These are phyloP conservation scores for Chironomus striatipennis DNA, from an alignment of 1,140 invertebrate species.

Conservation along the genomic window DNA sequence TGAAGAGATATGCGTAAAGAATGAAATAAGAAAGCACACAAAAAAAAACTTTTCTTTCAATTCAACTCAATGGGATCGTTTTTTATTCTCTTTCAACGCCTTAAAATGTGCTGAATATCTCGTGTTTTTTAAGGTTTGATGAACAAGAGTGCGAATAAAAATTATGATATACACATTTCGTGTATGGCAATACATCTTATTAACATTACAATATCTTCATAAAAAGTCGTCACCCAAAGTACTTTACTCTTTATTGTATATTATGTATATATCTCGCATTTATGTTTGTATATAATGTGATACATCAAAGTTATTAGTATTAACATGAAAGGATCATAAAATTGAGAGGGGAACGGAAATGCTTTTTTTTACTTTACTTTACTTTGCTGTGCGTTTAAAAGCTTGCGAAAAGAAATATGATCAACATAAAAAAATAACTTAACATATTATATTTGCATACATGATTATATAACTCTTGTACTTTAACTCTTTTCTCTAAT, in stretches of 20 bases:
- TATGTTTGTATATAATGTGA: background rate
- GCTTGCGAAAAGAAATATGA: constrained; percentile 6
- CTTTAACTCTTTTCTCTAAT: background rate
- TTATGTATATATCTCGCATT: background rate
- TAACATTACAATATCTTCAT: constrained; percentile 14
- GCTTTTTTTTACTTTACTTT: background rate
- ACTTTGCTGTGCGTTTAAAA: background rate
- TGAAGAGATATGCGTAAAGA: background rate
- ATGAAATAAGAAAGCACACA: background rate
- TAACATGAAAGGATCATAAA: constrained; percentile 16
- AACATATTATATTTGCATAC: constrained; percentile 22
- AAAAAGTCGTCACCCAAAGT: constrained; percentile 1
- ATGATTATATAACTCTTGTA: constrained; percentile 5
- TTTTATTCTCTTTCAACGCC: background rate
- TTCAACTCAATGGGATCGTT: background rate
- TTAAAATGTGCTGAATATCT: background rate
- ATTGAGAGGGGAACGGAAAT: background rate
- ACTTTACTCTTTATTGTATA: background rate
- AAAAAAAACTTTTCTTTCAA: background rate
- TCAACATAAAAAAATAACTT: constrained; percentile 18
- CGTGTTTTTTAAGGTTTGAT: background rate
- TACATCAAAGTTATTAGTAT: constrained; percentile 14
- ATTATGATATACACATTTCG: background rate
- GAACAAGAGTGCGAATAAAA: background rate
- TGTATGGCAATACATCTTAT: constrained; percentile 13